Conservation (phyloP, 2,797 vertebrate genomes). For the Dermochelys coriacea region DNA sequence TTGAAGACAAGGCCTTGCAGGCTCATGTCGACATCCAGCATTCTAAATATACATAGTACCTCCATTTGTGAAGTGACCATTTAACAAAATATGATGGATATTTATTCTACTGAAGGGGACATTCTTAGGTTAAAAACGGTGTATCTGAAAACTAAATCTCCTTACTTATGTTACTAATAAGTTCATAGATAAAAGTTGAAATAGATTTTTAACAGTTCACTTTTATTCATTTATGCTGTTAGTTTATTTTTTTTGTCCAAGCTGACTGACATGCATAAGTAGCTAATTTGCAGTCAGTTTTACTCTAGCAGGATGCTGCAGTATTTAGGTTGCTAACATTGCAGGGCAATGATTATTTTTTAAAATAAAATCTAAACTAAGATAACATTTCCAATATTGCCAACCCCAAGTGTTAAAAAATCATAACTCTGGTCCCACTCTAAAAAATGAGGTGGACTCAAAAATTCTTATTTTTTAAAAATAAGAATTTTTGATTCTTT, state of each 20-base stretch:
- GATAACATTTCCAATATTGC: conserved; percentile 42
- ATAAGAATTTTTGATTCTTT: conserved; percentile 67
- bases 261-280: neutral
- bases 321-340: conserved; percentile 22
- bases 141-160: neutral
- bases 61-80: neutral
- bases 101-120: neutral
- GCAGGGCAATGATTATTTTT: neutral
- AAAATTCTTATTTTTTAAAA: conserved; percentile 70
- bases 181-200: neutral
- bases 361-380: neutral
- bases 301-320: neutral
- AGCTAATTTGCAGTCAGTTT: neutral
- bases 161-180: neutral
- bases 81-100: neutral
- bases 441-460: conserved; percentile 59
- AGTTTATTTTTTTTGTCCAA: neutral
- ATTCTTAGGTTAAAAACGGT: neutral
- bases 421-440: conserved; percentile 62
- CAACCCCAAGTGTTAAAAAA: conserved; percentile 47
- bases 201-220: neutral
- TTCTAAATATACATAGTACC: neutral
- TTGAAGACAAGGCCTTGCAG: neutral
- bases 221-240: neutral
- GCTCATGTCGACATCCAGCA: neutral